Evolutionary conservation across 2,797 vertebrate species (phyloP).

Genomic region (Falco peregrinus): DNA sequence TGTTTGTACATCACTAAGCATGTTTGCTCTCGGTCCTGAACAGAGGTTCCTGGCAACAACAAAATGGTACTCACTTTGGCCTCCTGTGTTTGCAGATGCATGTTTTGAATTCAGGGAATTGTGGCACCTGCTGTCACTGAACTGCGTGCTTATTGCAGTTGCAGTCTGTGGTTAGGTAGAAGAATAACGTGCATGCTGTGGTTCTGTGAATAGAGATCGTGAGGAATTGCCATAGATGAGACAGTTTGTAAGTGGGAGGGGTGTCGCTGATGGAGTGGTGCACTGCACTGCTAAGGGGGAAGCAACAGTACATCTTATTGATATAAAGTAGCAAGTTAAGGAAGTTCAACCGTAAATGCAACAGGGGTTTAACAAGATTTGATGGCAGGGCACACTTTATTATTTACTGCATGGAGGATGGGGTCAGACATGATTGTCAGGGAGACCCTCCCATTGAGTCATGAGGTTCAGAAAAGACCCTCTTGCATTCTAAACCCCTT

Average conservation of each 20-base stretch:
- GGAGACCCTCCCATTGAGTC: neutral
- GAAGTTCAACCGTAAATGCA: too few species aligned
- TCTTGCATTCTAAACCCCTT: neutral
- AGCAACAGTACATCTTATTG: too few species aligned
- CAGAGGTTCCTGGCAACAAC: neutral
- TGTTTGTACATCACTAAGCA: rapidly evolving
- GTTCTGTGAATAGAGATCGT: neutral
- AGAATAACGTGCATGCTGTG: neutral
- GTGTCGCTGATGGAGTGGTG: too few species aligned
- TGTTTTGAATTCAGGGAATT: neutral
- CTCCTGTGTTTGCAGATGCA: neutral
- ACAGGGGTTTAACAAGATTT: too few species aligned
- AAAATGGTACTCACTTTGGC: neutral
- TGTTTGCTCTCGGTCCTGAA: rapidly evolving
- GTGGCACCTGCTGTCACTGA: neutral
- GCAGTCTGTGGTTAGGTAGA: neutral
- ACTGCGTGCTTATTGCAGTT: neutral
- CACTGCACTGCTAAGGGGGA: too few species aligned
- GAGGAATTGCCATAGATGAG: neutral
- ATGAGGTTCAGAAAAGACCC: neutral
- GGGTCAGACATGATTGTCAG: too few species aligned
- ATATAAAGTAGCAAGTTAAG: too few species aligned
- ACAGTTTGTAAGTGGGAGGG: rapidly evolving
- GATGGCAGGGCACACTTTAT: too few species aligned
- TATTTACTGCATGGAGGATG: too few species aligned